Conservation (phyloP, 2,113 vertebrate species). For the Syngnathus typhle region DNA sequence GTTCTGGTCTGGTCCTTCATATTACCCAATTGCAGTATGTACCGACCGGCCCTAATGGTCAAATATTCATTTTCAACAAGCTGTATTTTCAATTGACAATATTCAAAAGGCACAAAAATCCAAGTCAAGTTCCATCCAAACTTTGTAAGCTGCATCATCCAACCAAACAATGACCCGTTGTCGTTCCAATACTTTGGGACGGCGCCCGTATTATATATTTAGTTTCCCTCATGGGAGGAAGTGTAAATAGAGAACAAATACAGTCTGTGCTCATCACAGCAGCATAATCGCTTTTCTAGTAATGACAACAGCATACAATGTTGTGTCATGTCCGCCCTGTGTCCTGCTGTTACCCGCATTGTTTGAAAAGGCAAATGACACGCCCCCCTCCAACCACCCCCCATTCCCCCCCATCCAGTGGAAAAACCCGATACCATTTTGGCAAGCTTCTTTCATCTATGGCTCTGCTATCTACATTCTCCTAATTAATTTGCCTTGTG, state of each 20-base stretch:
- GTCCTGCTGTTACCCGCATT: not conserved
- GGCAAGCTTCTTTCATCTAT: constrained; percentile 1
- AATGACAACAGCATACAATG: not conserved
- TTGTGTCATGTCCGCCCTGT: constrained; percentile 1
- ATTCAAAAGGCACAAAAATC: too few relatives aligned
- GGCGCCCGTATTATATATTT: too few relatives aligned
- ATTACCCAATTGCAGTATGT: constrained; percentile 18
- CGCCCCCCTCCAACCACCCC: not conserved
- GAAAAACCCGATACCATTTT: not conserved
- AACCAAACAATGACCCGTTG: too few relatives aligned
- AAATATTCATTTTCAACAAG: too few relatives aligned
- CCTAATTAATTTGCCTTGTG: constrained; percentile 10
- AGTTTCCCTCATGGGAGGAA: too few relatives aligned
- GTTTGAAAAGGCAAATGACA: constrained; percentile 9
- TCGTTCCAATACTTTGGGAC: too few relatives aligned
- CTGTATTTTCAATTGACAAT: too few relatives aligned
- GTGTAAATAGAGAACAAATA: too few relatives aligned
- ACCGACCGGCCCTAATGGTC: too few relatives aligned
- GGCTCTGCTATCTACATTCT: constrained; percentile 9
- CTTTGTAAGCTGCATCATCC: too few relatives aligned
- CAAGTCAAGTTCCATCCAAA: too few relatives aligned
- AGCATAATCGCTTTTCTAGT: not conserved
- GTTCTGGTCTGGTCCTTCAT: constrained; percentile 35
- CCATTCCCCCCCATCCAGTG: not conserved
- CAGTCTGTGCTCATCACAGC: too few relatives aligned